Evolutionary conservation across 1,140 invertebrate genomes (phyloP), one percentile per base, ranked within the genome.

Genomic region (Drosophila nigrodunni): DNA sequence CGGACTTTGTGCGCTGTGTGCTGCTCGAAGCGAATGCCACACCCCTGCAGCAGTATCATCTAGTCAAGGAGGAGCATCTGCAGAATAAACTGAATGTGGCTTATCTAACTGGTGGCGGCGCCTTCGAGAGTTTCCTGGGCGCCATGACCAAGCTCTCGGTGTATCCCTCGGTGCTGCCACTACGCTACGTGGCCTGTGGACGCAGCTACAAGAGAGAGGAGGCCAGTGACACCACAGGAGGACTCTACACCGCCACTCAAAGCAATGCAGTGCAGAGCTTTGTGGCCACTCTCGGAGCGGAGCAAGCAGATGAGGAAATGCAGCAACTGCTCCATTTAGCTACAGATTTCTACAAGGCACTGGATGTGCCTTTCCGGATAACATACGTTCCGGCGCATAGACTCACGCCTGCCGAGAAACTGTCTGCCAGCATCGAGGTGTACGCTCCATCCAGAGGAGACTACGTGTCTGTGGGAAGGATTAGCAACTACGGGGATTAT

Each of bases 1-100:
- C 95, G 7, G 95, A 96, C 92, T 95, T 96, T 83, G 89, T 91
- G 60, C 93, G 94, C n/a, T 95, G 94, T 78, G 76, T 95, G 3
- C 80, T 96, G 2, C 85, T 95, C 1, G 95, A 96, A 92, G 95
- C 85, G 3, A 94, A 93, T 74, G 94, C 94, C 4, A 86, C 93
- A 0, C 91, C 94, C 44, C 92, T 94, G 65, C 73, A 44, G 0
- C 70, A 93, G 13, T 91, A 94, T n/a, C 94, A 95, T 64, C 73
- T 94, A 1, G 77, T 96, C 2, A 62, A 93, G 41, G 88, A 93
- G 35, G 87, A 92, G n/a, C 88, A 93, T 1, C 49, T 93, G 46
- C 87, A 93, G 2, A 92, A 93, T 25, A 92, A 91, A 43, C 75
- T 92, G 15, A 92, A 93, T 35, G 90, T 91, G 5, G 92, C 95